Evolutionary conservation across 1,140 invertebrate species (phyloP).

Genomic region (Drosophila lacteicornis): DNA sequence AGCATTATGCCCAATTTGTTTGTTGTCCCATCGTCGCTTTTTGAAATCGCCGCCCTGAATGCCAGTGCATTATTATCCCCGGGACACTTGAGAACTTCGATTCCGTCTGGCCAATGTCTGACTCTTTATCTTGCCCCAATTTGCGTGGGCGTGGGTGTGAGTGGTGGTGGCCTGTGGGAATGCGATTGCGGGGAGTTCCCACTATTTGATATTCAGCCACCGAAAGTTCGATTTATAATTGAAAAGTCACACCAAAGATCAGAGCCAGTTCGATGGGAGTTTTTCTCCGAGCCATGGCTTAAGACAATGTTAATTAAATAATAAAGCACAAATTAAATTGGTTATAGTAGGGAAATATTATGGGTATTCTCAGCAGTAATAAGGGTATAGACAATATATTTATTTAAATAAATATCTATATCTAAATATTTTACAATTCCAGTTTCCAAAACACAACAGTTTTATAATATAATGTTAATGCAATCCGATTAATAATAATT

Average conservation of each 20-base stretch:
- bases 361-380: neutral
- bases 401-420: no score
- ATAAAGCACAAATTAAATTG: constrained; percentile 7
- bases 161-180: constrained; percentile 34
- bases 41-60: constrained; percentile 57
- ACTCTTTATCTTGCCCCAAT: constrained; percentile 27
- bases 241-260: constrained; percentile 26
- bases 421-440: neutral
- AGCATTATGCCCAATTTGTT: constrained; percentile 62
- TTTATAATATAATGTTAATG: neutral
- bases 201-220: constrained; percentile 22
- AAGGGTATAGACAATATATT: no score
- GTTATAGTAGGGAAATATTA: no score
- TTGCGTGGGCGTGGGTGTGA: constrained; percentile 20
- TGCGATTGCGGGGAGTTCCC: constrained; percentile 45
- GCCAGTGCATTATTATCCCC: constrained; percentile 50
- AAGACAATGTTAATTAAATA: constrained; percentile 22
- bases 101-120: constrained; percentile 46
- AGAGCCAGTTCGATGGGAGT: constrained; percentile 3
- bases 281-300: neutral
- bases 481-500: neutral
- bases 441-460: neutral
- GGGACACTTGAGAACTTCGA: constrained; percentile 41
- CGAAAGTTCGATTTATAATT: constrained; percentile 44
- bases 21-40: constrained; percentile 42